A percentile compares a stretch with the other conserved stretches of the same genome.
phyloP scores from a whole-genome alignment of 2,797 vertebrate species.

The Synanceia verrucosa region DNA sequence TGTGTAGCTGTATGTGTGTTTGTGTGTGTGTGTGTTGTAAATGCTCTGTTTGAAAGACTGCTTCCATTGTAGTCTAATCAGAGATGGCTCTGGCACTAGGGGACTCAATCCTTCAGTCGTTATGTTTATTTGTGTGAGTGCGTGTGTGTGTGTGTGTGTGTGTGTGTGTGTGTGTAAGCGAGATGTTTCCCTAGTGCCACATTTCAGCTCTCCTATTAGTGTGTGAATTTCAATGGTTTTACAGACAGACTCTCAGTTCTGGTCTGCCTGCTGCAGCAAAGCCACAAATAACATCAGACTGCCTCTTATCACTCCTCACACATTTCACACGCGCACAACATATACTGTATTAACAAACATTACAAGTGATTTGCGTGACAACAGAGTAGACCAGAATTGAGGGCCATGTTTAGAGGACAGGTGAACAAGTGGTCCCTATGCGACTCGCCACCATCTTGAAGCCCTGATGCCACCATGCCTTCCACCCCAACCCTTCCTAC shows the following conservation, averaged over 20 bases:
- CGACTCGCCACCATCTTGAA: conserved; percentile 60
- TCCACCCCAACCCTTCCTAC: conserved; percentile 37
- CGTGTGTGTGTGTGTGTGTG: conserved; percentile 23
- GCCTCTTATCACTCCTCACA: conserved; percentile 21
- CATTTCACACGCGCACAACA: conserved; percentile 15
- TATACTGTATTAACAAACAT: conserved; percentile 53
- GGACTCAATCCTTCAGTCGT: conserved; percentile 71
- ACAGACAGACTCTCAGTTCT: conserved; percentile 64
- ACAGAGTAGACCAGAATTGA: conserved; percentile 65
- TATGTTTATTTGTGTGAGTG: conserved; percentile 32
- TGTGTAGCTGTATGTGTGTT: conserved; percentile 70
- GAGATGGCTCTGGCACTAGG: conserved; percentile 73
- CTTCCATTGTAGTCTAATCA: conserved; percentile 67
- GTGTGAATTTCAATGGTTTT: conserved; percentile 69
- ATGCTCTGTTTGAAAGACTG: conserved; percentile 72
- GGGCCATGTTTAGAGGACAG: conserved; percentile 53
- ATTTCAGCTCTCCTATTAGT: conserved; percentile 58
- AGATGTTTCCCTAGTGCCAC: conserved; percentile 68
- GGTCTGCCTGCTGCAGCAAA: conserved; percentile 65
- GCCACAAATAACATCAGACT: conserved; percentile 54
- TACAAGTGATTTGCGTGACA: conserved; percentile 31
- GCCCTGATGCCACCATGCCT: conserved; percentile 39
- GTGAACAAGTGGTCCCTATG: conserved; percentile 67
- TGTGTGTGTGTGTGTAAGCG: conserved; percentile 34
- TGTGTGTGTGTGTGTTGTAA: conserved; percentile 53